Percentiles rank a stretch among this genome's conserved stretches.
Conservation (phyloP, 2,888 invertebrate genomes). For the Furcula furcula region DNA sequence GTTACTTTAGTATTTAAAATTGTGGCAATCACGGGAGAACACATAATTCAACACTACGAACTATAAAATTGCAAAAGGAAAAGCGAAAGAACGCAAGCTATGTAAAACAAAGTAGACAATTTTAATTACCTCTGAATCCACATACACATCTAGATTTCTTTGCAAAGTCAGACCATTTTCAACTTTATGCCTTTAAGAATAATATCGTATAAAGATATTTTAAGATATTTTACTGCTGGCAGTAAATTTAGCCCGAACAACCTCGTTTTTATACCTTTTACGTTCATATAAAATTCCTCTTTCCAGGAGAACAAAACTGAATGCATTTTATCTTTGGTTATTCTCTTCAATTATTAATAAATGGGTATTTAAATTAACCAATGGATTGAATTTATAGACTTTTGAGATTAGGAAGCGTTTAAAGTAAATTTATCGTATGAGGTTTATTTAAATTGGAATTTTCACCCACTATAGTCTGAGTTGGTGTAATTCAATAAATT, state of each 20-base stretch:
- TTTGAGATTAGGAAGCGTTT: neutral
- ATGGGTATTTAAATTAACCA: conserved; percentile 30
- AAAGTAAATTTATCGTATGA: neutral
- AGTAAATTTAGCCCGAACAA: conserved; percentile 18
- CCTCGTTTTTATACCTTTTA: conserved; percentile 14
- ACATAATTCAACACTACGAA: too few species aligned
- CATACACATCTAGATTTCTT: conserved; percentile 2
- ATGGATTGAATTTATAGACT: conserved; percentile 1
- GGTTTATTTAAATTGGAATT: neutral
- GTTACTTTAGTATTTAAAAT: too few species aligned
- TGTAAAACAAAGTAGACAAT: conserved; percentile 5
- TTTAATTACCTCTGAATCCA: conserved; percentile 7
- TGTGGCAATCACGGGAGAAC: too few species aligned
- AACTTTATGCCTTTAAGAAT: conserved; percentile 6
- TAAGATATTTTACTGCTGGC: conserved; percentile 18
- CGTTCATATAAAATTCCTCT: conserved; percentile 29
- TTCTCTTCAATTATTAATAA: conserved; percentile 33
- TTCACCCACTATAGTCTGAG: too few species aligned
- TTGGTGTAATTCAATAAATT: too few species aligned
- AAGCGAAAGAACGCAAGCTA: neutral
- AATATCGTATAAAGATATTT: conserved; percentile 7
- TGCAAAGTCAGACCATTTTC: neutral
- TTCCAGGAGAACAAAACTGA: conserved; percentile 26
- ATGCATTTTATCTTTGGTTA: conserved; percentile 34
- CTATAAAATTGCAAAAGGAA: neutral